Percentiles rank a stretch among this genome's conserved stretches.
Evolutionary conservation across 2,888 invertebrate genomes (phyloP).

Genomic region (Vannuccia rotundouncinata): DNA sequence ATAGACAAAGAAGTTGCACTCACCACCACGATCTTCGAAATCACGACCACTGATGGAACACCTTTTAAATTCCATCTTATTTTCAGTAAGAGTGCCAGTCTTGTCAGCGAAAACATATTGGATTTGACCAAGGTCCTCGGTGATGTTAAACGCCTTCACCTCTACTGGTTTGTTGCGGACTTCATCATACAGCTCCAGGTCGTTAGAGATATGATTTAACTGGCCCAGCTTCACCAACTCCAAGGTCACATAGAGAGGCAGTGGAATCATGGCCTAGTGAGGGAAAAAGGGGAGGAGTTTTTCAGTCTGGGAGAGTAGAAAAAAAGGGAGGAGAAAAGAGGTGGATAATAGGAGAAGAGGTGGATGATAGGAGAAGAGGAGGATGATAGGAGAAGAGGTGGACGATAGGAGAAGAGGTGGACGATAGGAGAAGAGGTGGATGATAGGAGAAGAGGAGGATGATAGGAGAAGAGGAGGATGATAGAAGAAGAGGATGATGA

Average conservation of each 20-base stretch:
- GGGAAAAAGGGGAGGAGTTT: background rate
- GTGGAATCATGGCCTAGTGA: constrained; percentile 80
- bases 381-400: background rate
- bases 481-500: too few species aligned
- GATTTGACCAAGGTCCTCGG: constrained; percentile 88
- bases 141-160: constrained; percentile 89
- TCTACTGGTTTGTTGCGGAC: constrained; percentile 73
- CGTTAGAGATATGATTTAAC: constrained; percentile 86
- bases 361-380: background rate
- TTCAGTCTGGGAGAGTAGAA: background rate
- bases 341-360: background rate
- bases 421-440: background rate
- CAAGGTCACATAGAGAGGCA: constrained; percentile 89
- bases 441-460: background rate
- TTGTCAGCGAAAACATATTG: constrained; percentile 93
- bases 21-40: background rate
- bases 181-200: constrained; percentile 76
- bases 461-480: background rate
- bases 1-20: too few species aligned
- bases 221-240: constrained; percentile 91
- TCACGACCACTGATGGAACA: constrained; percentile 72
- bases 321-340: background rate
- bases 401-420: background rate
- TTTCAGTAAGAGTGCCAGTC: constrained; percentile 93
- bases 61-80: constrained; percentile 87